Evolutionary conservation across 2,113 vertebrate species (phyloP).

Genomic region (Leptosomus discolor): DNA sequence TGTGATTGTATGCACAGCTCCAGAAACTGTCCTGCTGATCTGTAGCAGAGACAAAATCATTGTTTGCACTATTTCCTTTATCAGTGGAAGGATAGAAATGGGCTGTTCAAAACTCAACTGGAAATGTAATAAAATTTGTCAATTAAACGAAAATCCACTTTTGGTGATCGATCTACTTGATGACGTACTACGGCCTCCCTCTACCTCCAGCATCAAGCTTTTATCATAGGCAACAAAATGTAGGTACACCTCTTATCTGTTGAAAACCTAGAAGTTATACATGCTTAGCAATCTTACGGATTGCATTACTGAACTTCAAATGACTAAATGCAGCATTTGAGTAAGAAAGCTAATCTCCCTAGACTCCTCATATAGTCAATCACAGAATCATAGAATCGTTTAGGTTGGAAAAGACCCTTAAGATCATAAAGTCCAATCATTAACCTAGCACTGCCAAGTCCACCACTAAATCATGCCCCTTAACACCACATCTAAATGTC

Average conservation of each 20-base stretch:
- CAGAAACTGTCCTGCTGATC: not conserved
- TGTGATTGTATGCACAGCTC: not conserved
- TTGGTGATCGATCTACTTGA: not conserved
- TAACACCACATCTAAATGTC: too few species aligned
- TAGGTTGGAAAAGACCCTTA: too few species aligned
- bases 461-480: too few species aligned
- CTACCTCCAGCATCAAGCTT: not conserved
- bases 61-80: not conserved
- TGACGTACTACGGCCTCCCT: not conserved
- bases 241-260: not conserved
- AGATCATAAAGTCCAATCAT: too few species aligned
- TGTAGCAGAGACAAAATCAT: not conserved
- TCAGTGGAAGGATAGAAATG: not conserved
- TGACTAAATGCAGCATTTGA: not conserved
- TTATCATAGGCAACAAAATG: not conserved
- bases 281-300: not conserved
- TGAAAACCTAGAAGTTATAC: not conserved
- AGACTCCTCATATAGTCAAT: not conserved
- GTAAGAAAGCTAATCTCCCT: not conserved
- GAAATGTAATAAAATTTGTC: not conserved
- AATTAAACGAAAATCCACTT: not conserved
- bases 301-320: not conserved
- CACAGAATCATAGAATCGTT: too few species aligned
- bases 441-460: too few species aligned
- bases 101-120: not conserved